These are phyloP conservation scores for Hylyphantes graminicola DNA, from an alignment of 1,140 invertebrate genomes.

Conservation along the genomic window DNA sequence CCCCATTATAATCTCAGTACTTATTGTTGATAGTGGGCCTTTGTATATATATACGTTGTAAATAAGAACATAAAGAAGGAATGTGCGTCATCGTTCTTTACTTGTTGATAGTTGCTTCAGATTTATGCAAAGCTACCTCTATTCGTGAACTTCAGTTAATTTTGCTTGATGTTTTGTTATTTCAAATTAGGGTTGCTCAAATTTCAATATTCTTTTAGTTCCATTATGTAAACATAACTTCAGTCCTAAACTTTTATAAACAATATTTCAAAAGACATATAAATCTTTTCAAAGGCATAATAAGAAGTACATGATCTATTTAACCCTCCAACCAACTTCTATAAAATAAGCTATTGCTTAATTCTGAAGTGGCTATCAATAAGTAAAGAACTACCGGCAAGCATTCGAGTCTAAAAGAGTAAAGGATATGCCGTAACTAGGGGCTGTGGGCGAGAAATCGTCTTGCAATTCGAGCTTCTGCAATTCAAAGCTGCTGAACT, in stretches of 20 bases:
- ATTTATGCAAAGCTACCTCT: slow-evolving; percentile 1
- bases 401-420: background rate
- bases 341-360: too few species aligned
- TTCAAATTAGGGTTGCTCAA: too few species aligned
- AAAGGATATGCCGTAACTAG: slow-evolving; percentile 48
- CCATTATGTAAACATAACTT: too few species aligned
- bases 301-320: too few species aligned
- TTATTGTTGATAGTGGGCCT: slow-evolving; percentile 60
- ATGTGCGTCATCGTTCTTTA: too few species aligned
- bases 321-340: too few species aligned
- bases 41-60: slow-evolving; percentile 55
- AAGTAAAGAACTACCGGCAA: background rate
- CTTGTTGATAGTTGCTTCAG: too few species aligned
- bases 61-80: slow-evolving; percentile 19
- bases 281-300: too few species aligned
- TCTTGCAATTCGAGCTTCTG: slow-evolving; percentile 42
- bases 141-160: slow-evolving; percentile 3
- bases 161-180: background rate
- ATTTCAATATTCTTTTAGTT: too few species aligned
- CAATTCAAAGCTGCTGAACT: slow-evolving; percentile 22
- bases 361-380: too few species aligned
- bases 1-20: slow-evolving; percentile 61
- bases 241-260: too few species aligned
- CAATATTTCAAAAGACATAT: too few species aligned
- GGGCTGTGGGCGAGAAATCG: slow-evolving; percentile 31